Evolutionary conservation across 2,113 vertebrate species (phyloP).

Genomic region (Hassar affinis): DNA sequence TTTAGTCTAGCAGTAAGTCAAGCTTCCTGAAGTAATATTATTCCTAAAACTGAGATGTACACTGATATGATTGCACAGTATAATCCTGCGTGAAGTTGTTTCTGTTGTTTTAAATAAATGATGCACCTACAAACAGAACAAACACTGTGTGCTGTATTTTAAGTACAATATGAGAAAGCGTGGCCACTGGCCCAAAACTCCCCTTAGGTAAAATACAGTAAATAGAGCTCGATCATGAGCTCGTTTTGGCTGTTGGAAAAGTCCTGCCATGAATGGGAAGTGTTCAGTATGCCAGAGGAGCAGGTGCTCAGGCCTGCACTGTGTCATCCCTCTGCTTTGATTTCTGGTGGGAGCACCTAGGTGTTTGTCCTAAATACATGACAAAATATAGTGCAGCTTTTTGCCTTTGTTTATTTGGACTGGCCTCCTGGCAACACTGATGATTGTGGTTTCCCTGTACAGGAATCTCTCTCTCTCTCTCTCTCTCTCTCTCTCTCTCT

Average conservation of each 20-base stretch:
- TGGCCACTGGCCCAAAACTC: neutral
- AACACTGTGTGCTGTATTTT: neutral
- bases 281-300: conserved; percentile 3
- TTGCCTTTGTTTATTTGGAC: conserved; percentile 43
- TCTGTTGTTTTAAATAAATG: neutral
- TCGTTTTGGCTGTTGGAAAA: conserved; percentile 21
- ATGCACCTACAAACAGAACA: neutral
- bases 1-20: neutral
- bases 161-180: neutral
- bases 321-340: conserved; percentile 28
- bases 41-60: neutral
- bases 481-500: neutral
- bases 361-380: conserved; percentile 19
- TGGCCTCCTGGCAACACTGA: conserved; percentile 39
- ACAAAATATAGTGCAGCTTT: conserved; percentile 20
- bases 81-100: neutral
- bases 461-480: conserved; percentile 17
- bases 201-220: neutral
- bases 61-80: neutral
- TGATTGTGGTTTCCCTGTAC: conserved; percentile 27
- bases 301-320: conserved; percentile 28
- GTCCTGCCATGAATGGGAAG: conserved; percentile 35
- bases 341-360: conserved; percentile 6
- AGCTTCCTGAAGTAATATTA: neutral
- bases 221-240: neutral